Percentiles rank a stretch among this genome's conserved stretches.
Evolutionary conservation across 2,888 invertebrate species (phyloP).

Genomic region (Lasioglossum marginatum): DNA sequence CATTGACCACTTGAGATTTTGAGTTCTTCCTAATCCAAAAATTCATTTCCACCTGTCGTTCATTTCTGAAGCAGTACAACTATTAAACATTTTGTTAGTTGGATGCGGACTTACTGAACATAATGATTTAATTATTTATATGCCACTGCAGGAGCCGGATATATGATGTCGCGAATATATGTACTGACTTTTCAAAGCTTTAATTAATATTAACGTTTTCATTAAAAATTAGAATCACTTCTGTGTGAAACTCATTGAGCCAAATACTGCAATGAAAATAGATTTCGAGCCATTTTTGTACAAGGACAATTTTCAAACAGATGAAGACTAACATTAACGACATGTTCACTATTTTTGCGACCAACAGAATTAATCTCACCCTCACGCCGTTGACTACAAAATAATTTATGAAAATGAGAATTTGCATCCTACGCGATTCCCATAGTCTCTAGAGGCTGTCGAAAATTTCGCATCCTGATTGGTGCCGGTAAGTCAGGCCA

Average conservation of each 20-base stretch:
- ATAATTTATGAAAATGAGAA: neutral
- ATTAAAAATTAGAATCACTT: neutral
- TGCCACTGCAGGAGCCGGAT: neutral
- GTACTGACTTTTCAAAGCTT: no score
- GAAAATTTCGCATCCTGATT: constrained; percentile 25
- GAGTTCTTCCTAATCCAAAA: neutral
- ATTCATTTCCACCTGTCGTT: neutral
- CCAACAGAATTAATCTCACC: neutral
- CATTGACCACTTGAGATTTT: constrained; percentile 24
- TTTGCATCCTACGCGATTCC: neutral
- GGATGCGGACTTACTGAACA: neutral
- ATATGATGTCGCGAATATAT: neutral
- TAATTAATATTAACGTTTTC: no score
- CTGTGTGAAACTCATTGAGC: neutral
- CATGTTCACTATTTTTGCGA: neutral
- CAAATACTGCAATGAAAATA: neutral
- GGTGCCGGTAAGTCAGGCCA: neutral
- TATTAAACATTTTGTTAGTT: neutral
- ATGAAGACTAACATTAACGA: no score
- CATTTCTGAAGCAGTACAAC: neutral
- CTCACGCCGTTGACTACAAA: neutral
- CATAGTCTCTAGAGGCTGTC: neutral
- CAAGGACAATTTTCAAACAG: neutral
- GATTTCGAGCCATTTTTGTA: neutral
- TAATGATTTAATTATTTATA: neutral